Base-by-base conservation (phyloP, 2,888 invertebrate genomes). In the Eudasyphora cyanicolor region DNA sequence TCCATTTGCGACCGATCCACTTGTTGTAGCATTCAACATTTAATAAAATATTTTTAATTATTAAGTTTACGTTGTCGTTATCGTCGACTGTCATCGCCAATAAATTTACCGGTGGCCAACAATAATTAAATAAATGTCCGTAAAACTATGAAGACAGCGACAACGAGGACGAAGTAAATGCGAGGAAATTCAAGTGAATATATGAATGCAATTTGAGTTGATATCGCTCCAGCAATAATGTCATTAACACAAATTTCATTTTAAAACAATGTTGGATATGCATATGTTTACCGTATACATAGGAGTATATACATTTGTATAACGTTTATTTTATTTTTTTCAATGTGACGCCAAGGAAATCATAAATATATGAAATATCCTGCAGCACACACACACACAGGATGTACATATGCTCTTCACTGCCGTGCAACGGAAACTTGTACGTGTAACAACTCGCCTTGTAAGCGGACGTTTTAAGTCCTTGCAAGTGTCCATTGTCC, bases 321-420 rank as follows among this genome's bases (percentile, higher is more conserved):
- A n/a, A n/a, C n/a, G n/a, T n/a, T n/a, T n/a, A n/a, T n/a, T n/a
- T n/a, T n/a, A n/a, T n/a, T n/a, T n/a, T n/a, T n/a, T n/a, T n/a
- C 17, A 51, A 21, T 2, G 54, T 29, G 24, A 79, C 32, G 6
- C 49, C 49, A 21, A 51, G 57, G 60, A 82, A 69, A 60, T 73
- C 49, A 60, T 73, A 73, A 74, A 76, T 79, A 49, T 74, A 69
- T 69, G 57, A 35, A 51, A 73, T 76, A 17, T 73, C 67, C 38
- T 73, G 71, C 73, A 69, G 79, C 78, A n/a, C n/a, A n/a, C n/a
- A n/a, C n/a, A n/a, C 60, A 51, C 76, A 57, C 76, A 76, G 79
- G 24, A 82, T 73, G 57, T 76, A 64, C 71, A 76, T 14, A 49
- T 24, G n/a, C n/a, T 17, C 64, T 17, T 35, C 64, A 35, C 21